These are phyloP conservation scores for Sipha maydis DNA, from an alignment of 2,888 invertebrate genomes.

Conservation along the genomic window DNA sequence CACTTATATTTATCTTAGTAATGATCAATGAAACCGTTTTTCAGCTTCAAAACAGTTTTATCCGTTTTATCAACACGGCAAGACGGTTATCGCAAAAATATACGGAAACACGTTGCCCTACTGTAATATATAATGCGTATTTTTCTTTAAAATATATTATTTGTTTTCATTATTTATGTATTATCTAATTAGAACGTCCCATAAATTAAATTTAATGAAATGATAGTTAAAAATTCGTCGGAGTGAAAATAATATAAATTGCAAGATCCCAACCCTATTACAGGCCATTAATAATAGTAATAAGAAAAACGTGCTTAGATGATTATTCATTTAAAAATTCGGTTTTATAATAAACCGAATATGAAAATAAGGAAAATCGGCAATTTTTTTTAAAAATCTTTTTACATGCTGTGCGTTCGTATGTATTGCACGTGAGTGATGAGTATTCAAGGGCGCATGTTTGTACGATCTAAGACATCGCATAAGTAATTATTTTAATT, in stretches of 20 bases:
- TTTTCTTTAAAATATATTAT: background rate
- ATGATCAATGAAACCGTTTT: background rate
- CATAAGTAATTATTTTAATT: background rate
- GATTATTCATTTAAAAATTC: background rate
- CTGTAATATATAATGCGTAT: background rate
- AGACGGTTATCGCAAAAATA: background rate
- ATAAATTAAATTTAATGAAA: slow-evolving; percentile 18
- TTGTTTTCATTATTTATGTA: background rate
- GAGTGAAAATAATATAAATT: slow-evolving; percentile 45
- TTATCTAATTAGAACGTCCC: slow-evolving; percentile 23
- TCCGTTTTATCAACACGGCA: no score
- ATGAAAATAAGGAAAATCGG: background rate
- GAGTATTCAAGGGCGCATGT: background rate
- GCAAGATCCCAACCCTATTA: background rate
- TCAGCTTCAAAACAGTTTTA: background rate
- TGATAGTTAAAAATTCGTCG: slow-evolving; percentile 36
- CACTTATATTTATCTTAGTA: background rate
- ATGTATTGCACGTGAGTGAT: background rate
- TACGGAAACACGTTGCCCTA: background rate
- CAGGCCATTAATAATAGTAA: background rate
- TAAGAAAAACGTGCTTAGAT: background rate
- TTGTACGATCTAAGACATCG: background rate
- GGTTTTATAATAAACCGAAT: background rate
- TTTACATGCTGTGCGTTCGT: background rate
- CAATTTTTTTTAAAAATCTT: background rate